Base-by-base conservation (phyloP, 1,140 invertebrate species). In the Drosophila bipectinata region DNA sequence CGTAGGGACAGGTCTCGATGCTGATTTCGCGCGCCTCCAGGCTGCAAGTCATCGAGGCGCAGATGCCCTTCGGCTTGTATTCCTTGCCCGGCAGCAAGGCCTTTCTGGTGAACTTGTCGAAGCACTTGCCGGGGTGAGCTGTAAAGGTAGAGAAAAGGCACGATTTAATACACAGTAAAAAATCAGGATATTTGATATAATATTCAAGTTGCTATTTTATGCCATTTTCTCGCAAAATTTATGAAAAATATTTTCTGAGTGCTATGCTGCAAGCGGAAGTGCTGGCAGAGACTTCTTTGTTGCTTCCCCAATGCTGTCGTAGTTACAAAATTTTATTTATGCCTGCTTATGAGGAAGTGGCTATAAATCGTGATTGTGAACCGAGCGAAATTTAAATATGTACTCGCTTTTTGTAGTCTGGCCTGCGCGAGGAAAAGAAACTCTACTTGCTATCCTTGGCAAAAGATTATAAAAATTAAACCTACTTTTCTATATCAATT, bases 31-130 rank as follows among this genome's bases (percentile, higher is more conserved):
- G 83, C 34, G 78, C 61, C 56, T 81, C 72, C 58, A 91, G 84
- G 74, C 88, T 87, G 81, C 90, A 91, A 64, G 84, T 91, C 84
- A 91, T 90, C n/a, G 82, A 73, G 26, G 90, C 90, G 34, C 90
- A 91, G 61, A 91, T 90, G 78, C 90, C 90, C 77, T 91, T 91
- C 76, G 90, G 90, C 71, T 76, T 90, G 80, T 91, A 91, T 48
- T 91, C 90, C 87, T 91, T 91, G 64, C 84, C 71, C 58, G 90
- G 90, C 53, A 91, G 74, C 81, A 91, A 82, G 58, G 81, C 76
- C 55, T 85, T 89, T 51, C 81, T 75, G 55, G 90, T 91, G 47
- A 91, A 67, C 77, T 91, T 91, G 67, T 91, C 90, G 78, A 72
- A 91, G 74, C 90, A 91, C 75, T 90, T 91, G 67, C 90, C 90